Evolutionary conservation across 2,888 invertebrate species (phyloP).

Genomic region (Falcaria lacertinaria): DNA sequence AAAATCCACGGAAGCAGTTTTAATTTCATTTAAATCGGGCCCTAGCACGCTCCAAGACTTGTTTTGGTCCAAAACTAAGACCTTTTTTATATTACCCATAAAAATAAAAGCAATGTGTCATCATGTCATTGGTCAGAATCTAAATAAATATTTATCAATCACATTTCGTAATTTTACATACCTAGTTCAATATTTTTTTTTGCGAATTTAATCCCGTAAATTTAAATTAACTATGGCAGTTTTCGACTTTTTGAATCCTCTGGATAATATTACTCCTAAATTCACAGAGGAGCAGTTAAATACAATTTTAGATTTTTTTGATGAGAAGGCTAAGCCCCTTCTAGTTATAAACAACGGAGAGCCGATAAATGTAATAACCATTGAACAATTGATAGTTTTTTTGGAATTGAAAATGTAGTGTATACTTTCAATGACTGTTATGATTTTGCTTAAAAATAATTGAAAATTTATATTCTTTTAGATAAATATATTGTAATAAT

Average conservation of each 20-base stretch:
- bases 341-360: conserved; percentile 42
- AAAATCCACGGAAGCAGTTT: too few relatives aligned
- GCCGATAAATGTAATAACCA: conserved; percentile 49
- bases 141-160: too few relatives aligned
- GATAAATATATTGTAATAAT: not conserved
- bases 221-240: conserved; percentile 29
- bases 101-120: too few relatives aligned
- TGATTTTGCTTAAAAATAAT: not conserved
- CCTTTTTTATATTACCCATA: too few relatives aligned
- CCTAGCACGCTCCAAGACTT: too few relatives aligned
- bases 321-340: conserved; percentile 43
- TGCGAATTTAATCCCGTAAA: not conserved
- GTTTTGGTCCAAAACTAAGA: too few relatives aligned
- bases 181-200: too few relatives aligned
- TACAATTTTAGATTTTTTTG: conserved; percentile 53
- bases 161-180: too few relatives aligned
- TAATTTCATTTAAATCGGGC: too few relatives aligned
- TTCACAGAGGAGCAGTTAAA: conserved; percentile 54
- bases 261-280: conserved; percentile 36
- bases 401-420: conserved; percentile 58
- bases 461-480: too few relatives aligned
- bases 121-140: too few relatives aligned
- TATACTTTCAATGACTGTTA: conserved; percentile 6
- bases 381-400: conserved; percentile 50
- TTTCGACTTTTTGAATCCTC: conserved; percentile 47